Evolutionary conservation across 2,888 invertebrate genomes (phyloP).

Genomic region (Noctua pronuba): DNA sequence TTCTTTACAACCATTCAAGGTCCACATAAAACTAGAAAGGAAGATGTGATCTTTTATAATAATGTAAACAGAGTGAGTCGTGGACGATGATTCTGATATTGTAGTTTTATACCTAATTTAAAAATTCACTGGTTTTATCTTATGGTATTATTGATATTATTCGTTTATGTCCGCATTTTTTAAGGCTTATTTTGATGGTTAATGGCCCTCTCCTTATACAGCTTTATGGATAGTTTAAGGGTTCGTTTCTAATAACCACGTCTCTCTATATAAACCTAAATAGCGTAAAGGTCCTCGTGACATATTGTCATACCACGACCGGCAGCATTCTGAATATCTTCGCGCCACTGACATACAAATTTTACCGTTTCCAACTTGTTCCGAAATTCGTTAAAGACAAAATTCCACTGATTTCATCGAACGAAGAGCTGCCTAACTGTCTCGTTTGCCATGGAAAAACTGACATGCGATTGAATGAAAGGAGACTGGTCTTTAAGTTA

Average conservation of each 20-base stretch:
- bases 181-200: neutral
- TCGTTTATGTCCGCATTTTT: neutral
- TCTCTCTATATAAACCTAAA: neutral
- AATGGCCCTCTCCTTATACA: neutral
- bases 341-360: conserved; percentile 65
- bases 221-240: neutral
- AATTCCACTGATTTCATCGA: conserved; percentile 13
- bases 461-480: neutral
- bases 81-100: no score
- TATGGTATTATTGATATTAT: neutral
- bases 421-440: neutral
- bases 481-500: neutral
- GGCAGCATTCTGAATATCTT: conserved; percentile 32
- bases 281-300: conserved; percentile 6
- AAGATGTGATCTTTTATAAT: conserved; percentile 13
- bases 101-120: no score
- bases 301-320: conserved; percentile 43
- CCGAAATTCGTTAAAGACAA: conserved; percentile 32
- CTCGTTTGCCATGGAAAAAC: neutral
- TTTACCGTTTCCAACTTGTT: conserved; percentile 57
- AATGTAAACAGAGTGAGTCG: no score
- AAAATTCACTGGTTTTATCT: neutral
- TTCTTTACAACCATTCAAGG: conserved; percentile 49
- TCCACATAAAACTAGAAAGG: conserved; percentile 39
- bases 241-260: neutral